Conservation (phyloP, 35 echinoderm and acorn worm species). For the Antedon bifida region DNA sequence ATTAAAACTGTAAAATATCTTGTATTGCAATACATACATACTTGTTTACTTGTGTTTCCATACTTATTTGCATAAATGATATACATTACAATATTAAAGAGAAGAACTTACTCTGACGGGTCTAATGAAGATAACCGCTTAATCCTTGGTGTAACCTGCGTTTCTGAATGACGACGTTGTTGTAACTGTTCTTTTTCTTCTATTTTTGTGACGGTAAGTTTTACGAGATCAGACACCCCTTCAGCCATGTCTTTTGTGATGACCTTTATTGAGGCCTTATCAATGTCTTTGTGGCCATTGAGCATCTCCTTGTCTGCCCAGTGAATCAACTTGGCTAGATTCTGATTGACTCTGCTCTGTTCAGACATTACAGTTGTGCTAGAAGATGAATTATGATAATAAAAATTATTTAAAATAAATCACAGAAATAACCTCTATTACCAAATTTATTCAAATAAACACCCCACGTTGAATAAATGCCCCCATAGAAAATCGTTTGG, state of each 20-base stretch:
- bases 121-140: not conserved
- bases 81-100: too few species aligned
- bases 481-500: too few species aligned
- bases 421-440: too few species aligned
- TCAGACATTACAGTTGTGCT: conserved; percentile 58
- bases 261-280: conserved; percentile 25
- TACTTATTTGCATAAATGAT: too few species aligned
- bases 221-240: conserved; percentile 51
- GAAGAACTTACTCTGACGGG: not conserved
- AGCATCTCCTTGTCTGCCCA: conserved; percentile 93
- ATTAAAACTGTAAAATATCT: too few species aligned
- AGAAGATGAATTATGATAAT: not conserved
- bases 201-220: conserved; percentile 49
- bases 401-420: not conserved
- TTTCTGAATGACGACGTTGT: not conserved
- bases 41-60: too few species aligned
- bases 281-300: conserved; percentile 33
- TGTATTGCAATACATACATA: too few species aligned
- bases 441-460: too few species aligned
- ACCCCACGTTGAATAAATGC: too few species aligned
- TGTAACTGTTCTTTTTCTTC: conserved; percentile 46
- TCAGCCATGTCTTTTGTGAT: conserved; percentile 16
- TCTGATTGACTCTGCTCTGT: conserved; percentile 74
- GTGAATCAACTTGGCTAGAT: conserved; percentile 77
- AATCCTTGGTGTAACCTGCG: not conserved